phyloP scores from a whole-genome alignment of 2,113 vertebrate genomes.

The Prionailurus viverrinus region DNA sequence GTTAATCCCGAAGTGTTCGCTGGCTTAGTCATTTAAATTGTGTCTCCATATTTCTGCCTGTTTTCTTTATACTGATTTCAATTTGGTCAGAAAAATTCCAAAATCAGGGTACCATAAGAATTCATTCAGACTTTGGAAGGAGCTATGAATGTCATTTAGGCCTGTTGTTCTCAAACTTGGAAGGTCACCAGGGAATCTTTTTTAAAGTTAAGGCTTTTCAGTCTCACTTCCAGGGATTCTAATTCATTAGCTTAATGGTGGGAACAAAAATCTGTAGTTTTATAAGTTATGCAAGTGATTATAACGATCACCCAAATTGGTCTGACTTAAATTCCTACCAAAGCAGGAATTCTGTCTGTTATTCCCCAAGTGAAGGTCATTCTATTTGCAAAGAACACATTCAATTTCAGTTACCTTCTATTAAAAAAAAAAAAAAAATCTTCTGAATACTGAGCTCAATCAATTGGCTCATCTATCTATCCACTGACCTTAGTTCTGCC shows the following conservation, averaged over 20 bases:
- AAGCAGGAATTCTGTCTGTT: background rate
- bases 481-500: background rate
- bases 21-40: background rate
- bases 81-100: background rate
- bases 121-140: background rate
- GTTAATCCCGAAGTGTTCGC: background rate
- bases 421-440: background rate
- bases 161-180: background rate
- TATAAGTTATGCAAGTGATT: background rate
- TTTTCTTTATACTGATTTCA: slow-evolving; percentile 20
- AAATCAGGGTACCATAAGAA: background rate
- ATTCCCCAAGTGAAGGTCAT: background rate
- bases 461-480: background rate
- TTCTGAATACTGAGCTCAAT: background rate
- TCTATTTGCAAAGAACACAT: background rate
- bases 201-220: background rate
- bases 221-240: background rate
- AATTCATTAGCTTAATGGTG: background rate
- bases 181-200: background rate
- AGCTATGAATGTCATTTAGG: background rate
- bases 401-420: background rate
- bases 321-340: background rate
- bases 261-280: background rate
- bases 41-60: background rate
- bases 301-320: background rate